A percentile compares a stretch with the other conserved stretches of the same genome.
These are phyloP conservation scores for Exaiptasia diaphana DNA, from an alignment of 64 coral and sea anemone species.

Conservation along the genomic window DNA sequence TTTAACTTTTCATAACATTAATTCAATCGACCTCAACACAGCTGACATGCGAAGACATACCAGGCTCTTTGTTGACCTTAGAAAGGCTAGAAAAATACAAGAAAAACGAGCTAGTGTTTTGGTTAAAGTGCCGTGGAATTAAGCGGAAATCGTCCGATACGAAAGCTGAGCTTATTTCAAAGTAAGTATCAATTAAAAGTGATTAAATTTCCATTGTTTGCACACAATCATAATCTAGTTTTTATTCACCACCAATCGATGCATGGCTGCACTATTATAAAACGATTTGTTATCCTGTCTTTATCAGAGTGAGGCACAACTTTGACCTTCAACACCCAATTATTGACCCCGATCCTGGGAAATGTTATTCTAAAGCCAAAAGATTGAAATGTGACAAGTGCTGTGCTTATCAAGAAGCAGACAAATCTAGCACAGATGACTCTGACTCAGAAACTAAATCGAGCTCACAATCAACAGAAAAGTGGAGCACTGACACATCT, in stretches of 20 bases:
- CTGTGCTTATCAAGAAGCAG: background rate
- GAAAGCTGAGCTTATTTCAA: conserved; percentile 34
- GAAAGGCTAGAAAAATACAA: conserved; percentile 10
- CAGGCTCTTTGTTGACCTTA: background rate
- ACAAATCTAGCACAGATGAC: background rate
- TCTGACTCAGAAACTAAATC: background rate
- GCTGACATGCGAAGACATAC: conserved; percentile 26
- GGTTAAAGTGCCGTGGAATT: background rate
- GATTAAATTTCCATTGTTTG: too few relatives aligned
- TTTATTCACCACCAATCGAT: too few relatives aligned
- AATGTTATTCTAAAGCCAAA: conserved; percentile 16
- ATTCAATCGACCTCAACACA: background rate
- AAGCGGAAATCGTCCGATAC: conserved; percentile 16
- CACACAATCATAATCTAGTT: too few relatives aligned
- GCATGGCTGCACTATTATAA: too few relatives aligned
- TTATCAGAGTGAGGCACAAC: conserved; percentile 36
- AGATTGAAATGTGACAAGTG: background rate
- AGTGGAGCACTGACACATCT: conserved; percentile 27
- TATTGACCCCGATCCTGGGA: conserved; percentile 30
- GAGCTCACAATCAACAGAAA: background rate
- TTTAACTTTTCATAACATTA: background rate
- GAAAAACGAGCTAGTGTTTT: conserved; percentile 17
- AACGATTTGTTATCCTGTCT: too few relatives aligned
- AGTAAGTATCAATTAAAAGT: background rate
- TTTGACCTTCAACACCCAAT: background rate